phyloP scores from a whole-genome alignment of 2,888 invertebrate genomes.

The Heliconius ismenius region DNA sequence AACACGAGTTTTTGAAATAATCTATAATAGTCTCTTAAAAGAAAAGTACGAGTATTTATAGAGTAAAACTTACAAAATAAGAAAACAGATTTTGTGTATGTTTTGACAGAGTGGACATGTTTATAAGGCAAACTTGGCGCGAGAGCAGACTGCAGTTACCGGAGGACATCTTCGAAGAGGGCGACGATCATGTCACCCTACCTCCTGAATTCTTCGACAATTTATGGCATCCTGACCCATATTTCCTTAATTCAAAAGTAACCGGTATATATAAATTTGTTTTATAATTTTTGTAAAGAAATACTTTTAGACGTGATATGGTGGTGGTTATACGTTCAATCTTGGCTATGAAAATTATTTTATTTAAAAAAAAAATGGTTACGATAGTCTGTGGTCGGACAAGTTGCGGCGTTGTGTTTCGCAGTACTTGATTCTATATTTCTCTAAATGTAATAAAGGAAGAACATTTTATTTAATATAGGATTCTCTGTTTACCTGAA shows the following conservation, averaged over 20 bases:
- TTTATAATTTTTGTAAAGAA: background rate
- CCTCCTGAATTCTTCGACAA: constrained; percentile 91
- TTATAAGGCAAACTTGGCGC: constrained; percentile 90
- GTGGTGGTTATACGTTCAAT: background rate
- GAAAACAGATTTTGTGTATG: too few relatives aligned
- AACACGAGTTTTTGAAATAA: background rate
- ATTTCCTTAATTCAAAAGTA: constrained; percentile 92
- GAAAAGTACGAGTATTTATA: too few relatives aligned
- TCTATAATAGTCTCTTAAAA: background rate
- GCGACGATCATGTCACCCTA: constrained; percentile 89
- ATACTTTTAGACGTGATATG: background rate
- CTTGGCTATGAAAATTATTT: background rate
- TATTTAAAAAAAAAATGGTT: background rate
- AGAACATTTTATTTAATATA: background rate
- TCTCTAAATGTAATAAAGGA: background rate
- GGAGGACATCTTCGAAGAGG: constrained; percentile 89
- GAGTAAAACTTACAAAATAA: too few relatives aligned
- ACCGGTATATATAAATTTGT: constrained; percentile 81
- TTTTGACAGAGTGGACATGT: constrained; percentile 88
- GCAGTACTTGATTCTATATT: background rate
- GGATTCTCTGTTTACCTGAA: background rate
- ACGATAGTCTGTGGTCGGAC: background rate
- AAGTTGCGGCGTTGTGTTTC: background rate
- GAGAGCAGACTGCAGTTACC: constrained; percentile 89
- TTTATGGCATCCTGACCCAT: constrained; percentile 94